Percentiles rank a stretch among this genome's conserved stretches.
Conservation (phyloP, 1,140 invertebrate species). For the Rhagoletis zephyria region DNA sequence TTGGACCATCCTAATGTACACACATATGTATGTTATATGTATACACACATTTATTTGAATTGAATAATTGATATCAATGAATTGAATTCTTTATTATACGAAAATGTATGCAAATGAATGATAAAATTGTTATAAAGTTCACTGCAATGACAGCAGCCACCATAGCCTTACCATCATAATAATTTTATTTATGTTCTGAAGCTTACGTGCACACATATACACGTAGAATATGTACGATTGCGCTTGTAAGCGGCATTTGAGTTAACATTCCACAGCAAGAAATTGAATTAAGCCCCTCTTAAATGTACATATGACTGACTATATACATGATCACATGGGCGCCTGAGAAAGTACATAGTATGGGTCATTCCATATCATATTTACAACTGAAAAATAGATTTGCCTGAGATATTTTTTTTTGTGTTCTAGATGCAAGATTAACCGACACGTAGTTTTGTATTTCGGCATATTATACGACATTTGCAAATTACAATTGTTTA, state of each 20-base stretch:
- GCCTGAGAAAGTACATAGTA: too few species aligned
- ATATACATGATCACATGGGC: too few species aligned
- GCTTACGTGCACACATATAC: background rate
- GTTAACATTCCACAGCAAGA: background rate
- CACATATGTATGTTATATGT: background rate
- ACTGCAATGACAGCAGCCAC: background rate
- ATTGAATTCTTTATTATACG: constrained; percentile 31
- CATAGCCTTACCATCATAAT: background rate
- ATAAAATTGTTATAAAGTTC: constrained; percentile 14
- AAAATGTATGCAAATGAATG: background rate
- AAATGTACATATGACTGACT: too few species aligned
- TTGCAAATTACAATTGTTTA: too few species aligned
- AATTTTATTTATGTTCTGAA: constrained; percentile 4
- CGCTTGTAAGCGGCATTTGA: background rate
- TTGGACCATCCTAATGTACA: too few species aligned
- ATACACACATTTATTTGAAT: background rate
- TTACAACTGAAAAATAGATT: too few species aligned
- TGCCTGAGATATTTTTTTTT: too few species aligned
- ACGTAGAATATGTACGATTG: background rate
- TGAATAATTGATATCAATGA: constrained; percentile 30
- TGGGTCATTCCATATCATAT: too few species aligned
- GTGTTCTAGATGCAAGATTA: too few species aligned
- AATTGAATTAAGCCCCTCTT: too few species aligned
- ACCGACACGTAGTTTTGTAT: too few species aligned
- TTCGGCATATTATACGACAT: too few species aligned